Evolutionary conservation across 2,888 invertebrate genomes (phyloP).

Genomic region (Carcina quercana): DNA sequence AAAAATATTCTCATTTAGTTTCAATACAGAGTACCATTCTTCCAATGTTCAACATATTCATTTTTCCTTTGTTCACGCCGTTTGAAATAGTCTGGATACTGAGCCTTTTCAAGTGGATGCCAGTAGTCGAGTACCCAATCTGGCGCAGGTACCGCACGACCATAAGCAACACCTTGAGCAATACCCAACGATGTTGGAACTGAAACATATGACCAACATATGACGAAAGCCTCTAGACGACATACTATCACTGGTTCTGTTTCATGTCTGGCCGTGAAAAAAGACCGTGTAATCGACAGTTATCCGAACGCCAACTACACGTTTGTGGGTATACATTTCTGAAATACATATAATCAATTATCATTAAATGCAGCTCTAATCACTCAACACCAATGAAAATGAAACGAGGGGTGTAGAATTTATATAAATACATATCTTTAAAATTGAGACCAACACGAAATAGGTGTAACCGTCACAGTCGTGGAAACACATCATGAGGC

Average conservation of each 20-base stretch:
- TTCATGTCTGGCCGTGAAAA: background rate
- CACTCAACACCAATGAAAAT: too few species aligned
- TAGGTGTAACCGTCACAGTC: background rate
- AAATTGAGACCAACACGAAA: background rate
- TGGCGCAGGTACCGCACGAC: conserved; percentile 78
- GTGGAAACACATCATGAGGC: background rate
- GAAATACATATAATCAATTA: too few species aligned
- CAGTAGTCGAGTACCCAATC: conserved; percentile 94
- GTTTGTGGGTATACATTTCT: background rate
- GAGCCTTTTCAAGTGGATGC: conserved; percentile 95
- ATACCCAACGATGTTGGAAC: conserved; percentile 77
- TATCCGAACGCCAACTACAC: background rate
- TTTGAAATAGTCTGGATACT: conserved; percentile 93
- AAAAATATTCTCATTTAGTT: too few species aligned
- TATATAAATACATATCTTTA: background rate
- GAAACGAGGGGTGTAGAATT: background rate
- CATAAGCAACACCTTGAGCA: conserved; percentile 85
- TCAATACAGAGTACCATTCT: conserved; percentile 48
- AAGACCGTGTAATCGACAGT: background rate
- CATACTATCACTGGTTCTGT: background rate
- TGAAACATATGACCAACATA: conserved; percentile 21
- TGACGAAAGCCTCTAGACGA: background rate
- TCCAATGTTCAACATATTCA: conserved; percentile 88
- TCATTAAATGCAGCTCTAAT: too few species aligned
- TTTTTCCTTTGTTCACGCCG: conserved; percentile 88